These are phyloP conservation scores for Sphenopsis melanotis DNA, from an alignment of 2,797 vertebrate genomes.

Conservation along the genomic window DNA sequence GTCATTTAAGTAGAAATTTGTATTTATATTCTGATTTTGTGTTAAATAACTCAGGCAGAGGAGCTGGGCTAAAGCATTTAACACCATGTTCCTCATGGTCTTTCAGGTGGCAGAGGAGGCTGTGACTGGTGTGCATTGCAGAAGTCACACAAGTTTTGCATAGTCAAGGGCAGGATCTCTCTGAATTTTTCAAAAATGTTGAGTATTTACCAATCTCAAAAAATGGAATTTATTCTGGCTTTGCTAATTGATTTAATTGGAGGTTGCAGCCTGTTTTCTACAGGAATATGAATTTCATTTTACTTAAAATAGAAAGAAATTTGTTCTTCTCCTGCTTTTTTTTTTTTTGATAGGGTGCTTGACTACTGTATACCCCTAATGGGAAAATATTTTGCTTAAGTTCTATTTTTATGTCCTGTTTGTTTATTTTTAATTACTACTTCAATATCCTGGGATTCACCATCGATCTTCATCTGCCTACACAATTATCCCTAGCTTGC, in stretches of 20 bases:
- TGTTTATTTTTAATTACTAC: constrained; percentile 68
- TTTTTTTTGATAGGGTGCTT: constrained; percentile 15
- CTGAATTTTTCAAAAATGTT: constrained; percentile 21
- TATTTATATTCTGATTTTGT: not conserved
- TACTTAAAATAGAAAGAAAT: constrained; percentile 25
- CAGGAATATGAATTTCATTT: not conserved
- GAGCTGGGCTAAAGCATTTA: not conserved
- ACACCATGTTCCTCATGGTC: not conserved
- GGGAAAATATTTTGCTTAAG: constrained; percentile 46
- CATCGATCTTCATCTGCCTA: constrained; percentile 57
- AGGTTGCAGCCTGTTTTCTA: not conserved
- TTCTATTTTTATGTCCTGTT: constrained; percentile 57
- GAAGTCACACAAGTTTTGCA: not conserved
- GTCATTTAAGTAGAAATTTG: not conserved
- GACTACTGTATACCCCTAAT: not conserved
- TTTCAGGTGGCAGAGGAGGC: not conserved
- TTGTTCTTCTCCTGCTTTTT: not conserved
- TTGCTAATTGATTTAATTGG: constrained; percentile 41
- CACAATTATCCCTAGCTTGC: constrained; percentile 34
- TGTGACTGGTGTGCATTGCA: not conserved
- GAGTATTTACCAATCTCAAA: not conserved
- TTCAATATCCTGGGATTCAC: constrained; percentile 36
- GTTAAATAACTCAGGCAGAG: not conserved
- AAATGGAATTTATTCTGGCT: not conserved
- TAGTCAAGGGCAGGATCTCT: not conserved